phyloP scores from a whole-genome alignment of 2,113 vertebrate species.

The Struthio camelus region DNA sequence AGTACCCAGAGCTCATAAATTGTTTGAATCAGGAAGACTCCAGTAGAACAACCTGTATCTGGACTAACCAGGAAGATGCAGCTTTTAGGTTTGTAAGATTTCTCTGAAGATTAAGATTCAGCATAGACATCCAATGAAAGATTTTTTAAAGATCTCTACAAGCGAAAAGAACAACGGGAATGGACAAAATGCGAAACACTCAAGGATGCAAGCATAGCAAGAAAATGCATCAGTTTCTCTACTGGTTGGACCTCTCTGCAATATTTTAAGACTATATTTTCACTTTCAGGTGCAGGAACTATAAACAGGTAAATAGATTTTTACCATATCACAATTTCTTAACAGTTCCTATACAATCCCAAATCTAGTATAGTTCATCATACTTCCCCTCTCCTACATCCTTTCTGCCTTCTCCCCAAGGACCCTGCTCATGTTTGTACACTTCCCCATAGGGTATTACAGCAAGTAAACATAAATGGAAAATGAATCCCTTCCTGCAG shows the following conservation, averaged over 20 bases:
- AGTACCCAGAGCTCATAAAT: neutral
- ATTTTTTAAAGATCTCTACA: neutral
- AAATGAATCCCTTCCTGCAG: neutral
- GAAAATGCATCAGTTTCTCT: neutral
- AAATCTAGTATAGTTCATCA: neutral
- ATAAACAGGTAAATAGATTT: neutral
- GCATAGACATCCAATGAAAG: neutral
- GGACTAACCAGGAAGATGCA: neutral
- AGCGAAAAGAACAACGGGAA: neutral
- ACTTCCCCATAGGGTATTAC: neutral
- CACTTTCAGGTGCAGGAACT: neutral
- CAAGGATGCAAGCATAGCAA: neutral
- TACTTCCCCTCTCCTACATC: neutral
- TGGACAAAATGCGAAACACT: neutral
- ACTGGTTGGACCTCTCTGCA: neutral
- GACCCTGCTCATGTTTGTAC: neutral
- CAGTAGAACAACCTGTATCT: neutral
- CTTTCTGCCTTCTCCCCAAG: neutral
- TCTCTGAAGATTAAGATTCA: conserved; percentile 16
- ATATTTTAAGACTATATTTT: neutral
- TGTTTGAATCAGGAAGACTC: neutral
- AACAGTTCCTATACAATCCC: neutral
- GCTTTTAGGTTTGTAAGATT: neutral
- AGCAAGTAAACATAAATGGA: neutral
- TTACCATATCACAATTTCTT: neutral